Evolutionary conservation across 2,797 vertebrate species (phyloP).

Genomic region (Ptychobarbus kaznakovi): DNA sequence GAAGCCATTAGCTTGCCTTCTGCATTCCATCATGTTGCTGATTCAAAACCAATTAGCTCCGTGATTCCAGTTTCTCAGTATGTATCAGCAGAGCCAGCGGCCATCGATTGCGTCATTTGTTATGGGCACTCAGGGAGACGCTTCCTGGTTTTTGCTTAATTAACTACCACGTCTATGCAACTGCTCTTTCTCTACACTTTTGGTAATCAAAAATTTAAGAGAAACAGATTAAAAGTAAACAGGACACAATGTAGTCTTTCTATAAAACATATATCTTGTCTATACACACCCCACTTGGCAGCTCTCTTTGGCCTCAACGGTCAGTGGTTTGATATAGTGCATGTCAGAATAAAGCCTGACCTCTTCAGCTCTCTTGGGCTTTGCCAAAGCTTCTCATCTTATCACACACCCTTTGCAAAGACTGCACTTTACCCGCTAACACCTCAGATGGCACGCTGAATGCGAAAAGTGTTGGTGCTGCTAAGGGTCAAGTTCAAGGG

Average conservation of each 20-base stretch:
- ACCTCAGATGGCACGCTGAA: constrained; percentile 29
- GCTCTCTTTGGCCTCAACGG: constrained; percentile 38
- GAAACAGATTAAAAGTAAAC: constrained; percentile 35
- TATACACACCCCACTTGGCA: constrained; percentile 32
- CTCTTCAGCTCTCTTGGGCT: constrained; percentile 40
- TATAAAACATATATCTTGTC: constrained; percentile 35
- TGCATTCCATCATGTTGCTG: constrained; percentile 36
- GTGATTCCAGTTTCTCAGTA: constrained; percentile 43
- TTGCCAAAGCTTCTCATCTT: constrained; percentile 44
- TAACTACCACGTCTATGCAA: constrained; percentile 25
- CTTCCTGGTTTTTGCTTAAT: constrained; percentile 9
- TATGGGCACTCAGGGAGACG: constrained; percentile 22
- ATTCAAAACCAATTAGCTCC: constrained; percentile 54
- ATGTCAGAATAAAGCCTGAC: constrained; percentile 41
- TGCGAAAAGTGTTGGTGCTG: constrained; percentile 2
- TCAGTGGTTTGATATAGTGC: constrained; percentile 48
- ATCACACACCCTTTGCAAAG: constrained; percentile 32
- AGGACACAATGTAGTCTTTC: constrained; percentile 12
- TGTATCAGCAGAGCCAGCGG: constrained; percentile 29
- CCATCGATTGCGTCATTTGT: constrained; percentile 34
- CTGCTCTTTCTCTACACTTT: neutral
- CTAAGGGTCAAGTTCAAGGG: constrained; percentile 32
- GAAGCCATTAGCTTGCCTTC: constrained; percentile 49
- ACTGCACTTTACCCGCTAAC: constrained; percentile 42
- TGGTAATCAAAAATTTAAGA: neutral